Conservation (phyloP, 2,113 vertebrate species). For the Felis catus region F.catus_Fca126_mat1.0 CM031414.1:79394001-79394500, state of each 20-base stretch:
- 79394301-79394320: too few species aligned
- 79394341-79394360: too few species aligned
- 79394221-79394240: background rate
- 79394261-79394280: too few species aligned
- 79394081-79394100: background rate
- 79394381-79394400: background rate
- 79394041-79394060: background rate
- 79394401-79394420: background rate
- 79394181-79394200: background rate
- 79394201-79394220: background rate
- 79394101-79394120: background rate
- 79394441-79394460: background rate
- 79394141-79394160: background rate
- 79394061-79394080: background rate
- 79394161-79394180: background rate
- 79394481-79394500: too few species aligned
- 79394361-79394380: background rate
- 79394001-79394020: background rate
- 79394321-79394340: too few species aligned
- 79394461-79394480: too few species aligned
- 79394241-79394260: background rate
- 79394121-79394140: background rate
- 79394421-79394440: too few species aligned
- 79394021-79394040: background rate
- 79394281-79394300: too few species aligned